Evolutionary conservation across 2,113 vertebrate species (phyloP), one percentile per base, ranked within the genome.

Genomic region (Pterocles orientalis): DNA sequence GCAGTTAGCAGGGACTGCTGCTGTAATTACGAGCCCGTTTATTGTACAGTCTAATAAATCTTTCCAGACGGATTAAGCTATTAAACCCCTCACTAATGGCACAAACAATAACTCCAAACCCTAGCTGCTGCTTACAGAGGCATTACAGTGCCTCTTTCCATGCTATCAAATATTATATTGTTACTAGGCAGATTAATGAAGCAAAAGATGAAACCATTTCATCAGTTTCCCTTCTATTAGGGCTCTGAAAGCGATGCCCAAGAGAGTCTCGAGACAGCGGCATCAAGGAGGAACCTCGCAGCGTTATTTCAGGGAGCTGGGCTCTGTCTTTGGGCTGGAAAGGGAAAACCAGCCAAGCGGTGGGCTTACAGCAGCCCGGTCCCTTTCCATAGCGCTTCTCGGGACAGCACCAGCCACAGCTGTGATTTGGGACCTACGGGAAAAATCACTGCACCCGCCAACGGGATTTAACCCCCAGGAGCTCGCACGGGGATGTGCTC

Each of bases 61-160:
- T 97, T 62, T 92, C 72, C 93, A 93, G 91, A 84, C 76, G 61
- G 88, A 87, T 95, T 90, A 80, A 66, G 83, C 82, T 85, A 95
- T 92, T 95, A 95, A 94, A 62, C 36, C 91, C 78, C 86, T 84
- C 83, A 53, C 78, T 96, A 91, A 96, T 10, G 83, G 85, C 65
- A 92, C 94, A 88, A 95, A 96, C 88, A 88, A 14, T 24, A 82
- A 62, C 20, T 68, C 61, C 57, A 57, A 82, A 80, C 68, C 34
- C 62, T 39, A 81, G 82, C 82, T 96, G 92, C 50, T 92, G 78
- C 82, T 97, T 70, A 82, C 20, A 21, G 93, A 96, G 56, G 45
- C 65, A 62, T 64, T 73, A 53, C n/a, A 5, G 76, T 24, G 34
- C 66, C 79, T 95, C 76, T 48, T 66, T 65, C 90, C 66, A 18